These are phyloP conservation scores for Cloeon dipterum DNA, from an alignment of 2,888 invertebrate genomes.

Conservation along the genomic window DNA sequence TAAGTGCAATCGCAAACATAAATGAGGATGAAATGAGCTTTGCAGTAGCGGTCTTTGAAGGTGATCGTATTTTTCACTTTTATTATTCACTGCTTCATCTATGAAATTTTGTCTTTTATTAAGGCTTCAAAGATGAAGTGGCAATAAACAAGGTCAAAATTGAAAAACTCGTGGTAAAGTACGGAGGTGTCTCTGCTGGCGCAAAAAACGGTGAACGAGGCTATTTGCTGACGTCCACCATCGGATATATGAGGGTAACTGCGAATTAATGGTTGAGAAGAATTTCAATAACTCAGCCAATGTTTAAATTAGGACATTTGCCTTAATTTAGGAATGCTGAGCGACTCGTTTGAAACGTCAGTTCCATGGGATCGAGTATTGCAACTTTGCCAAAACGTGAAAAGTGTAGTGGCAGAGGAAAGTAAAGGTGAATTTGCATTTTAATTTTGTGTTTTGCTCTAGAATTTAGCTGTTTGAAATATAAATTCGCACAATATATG, in stretches of 20 bases:
- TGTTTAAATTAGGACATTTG: neutral
- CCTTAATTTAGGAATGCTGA: slow-evolving; percentile 29
- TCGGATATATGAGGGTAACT: neutral
- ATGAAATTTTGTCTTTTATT: neutral
- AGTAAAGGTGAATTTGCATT: slow-evolving; percentile 22
- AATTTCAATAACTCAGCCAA: neutral
- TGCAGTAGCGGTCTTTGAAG: slow-evolving; percentile 32
- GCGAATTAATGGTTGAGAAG: no score
- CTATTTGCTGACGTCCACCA: neutral
- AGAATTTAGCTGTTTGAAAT: no score
- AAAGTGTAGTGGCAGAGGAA: slow-evolving; percentile 42
- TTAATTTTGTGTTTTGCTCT: no score
- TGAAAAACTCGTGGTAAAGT: slow-evolving; percentile 21
- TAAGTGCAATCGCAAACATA: slow-evolving; percentile 27
- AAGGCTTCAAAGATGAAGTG: slow-evolving; percentile 19
- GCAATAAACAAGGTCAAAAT: slow-evolving; percentile 24
- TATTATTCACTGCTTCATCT: slow-evolving; percentile 2
- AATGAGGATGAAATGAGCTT: slow-evolving; percentile 25
- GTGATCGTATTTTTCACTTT: slow-evolving; percentile 10
- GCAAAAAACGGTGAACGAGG: neutral
- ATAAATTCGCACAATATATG: no score
- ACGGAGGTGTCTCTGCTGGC: neutral
- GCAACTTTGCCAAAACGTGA: slow-evolving; percentile 71
- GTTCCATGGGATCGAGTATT: slow-evolving; percentile 87
- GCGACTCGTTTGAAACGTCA: slow-evolving; percentile 97